A percentile compares a stretch with the other conserved stretches of the same genome.
phyloP scores from a whole-genome alignment of 2,888 invertebrate genomes.

The Odontomyia ornata region DNA sequence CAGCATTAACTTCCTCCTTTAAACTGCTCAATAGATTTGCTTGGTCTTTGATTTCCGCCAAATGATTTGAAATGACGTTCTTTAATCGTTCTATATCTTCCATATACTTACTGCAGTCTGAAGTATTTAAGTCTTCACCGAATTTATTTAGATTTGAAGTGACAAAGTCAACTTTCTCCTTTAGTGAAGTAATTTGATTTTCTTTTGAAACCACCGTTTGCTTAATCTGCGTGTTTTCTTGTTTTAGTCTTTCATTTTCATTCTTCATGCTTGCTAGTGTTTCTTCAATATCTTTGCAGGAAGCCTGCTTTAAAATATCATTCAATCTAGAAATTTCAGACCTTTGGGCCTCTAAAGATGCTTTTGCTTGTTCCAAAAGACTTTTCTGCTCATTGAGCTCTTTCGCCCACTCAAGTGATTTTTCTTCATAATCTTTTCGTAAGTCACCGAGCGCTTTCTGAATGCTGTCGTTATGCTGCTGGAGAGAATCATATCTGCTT shows the following conservation, averaged over 20 bases:
- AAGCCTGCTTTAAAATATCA: slow-evolving; percentile 9
- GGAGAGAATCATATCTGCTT: slow-evolving; percentile 20
- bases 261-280: not conserved
- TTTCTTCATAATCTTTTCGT: slow-evolving; percentile 23
- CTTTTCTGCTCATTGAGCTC: slow-evolving; percentile 28
- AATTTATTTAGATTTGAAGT: not conserved
- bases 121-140: not conserved
- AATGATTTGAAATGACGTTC: not conserved
- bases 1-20: not conserved
- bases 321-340: slow-evolving; percentile 32
- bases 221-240: not conserved
- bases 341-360: slow-evolving; percentile 36
- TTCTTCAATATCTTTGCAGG: slow-evolving; percentile 25
- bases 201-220: not conserved
- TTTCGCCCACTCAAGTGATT: slow-evolving; percentile 17
- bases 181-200: not conserved
- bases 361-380: slow-evolving; percentile 32
- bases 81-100: slow-evolving; percentile 21
- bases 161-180: not conserved
- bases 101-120: not conserved
- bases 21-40: not conserved
- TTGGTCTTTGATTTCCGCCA: not conserved
- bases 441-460: slow-evolving; percentile 27
- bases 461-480: slow-evolving; percentile 16
- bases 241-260: slow-evolving; percentile 23